phyloP scores from a whole-genome alignment of 2,113 vertebrate species.

The Rhea pennata region DNA sequence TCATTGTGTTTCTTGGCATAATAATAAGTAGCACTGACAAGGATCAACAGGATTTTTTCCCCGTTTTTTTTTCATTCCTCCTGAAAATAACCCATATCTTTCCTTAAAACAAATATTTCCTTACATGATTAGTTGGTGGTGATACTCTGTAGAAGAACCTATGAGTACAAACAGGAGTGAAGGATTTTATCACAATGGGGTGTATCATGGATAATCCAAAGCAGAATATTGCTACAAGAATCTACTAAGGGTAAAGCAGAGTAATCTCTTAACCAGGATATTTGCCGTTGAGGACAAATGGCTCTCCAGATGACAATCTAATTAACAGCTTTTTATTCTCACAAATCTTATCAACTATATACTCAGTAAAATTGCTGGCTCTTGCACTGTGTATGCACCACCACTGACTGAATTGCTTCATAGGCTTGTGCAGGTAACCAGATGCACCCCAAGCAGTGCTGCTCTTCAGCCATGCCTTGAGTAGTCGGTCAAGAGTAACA shows the following conservation, averaged over 20 bases:
- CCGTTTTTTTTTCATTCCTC: not conserved
- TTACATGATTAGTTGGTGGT: not conserved
- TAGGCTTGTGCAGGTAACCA: not conserved
- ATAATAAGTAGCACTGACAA: not conserved
- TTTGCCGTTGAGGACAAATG: not conserved
- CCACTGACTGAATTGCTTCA: not conserved
- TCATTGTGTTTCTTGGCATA: not conserved
- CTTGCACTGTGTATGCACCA: not conserved
- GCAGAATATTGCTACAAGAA: not conserved
- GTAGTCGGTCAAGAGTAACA: not conserved
- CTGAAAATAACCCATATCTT: not conserved
- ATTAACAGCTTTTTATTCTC: not conserved
- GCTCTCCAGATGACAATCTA: not conserved
- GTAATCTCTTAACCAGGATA: not conserved
- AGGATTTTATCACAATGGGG: not conserved
- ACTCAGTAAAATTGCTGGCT: not conserved
- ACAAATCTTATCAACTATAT: not conserved
- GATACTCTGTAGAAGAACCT: not conserved
- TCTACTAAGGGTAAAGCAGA: not conserved
- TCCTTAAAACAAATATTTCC: not conserved
- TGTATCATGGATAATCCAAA: not conserved
- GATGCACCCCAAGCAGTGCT: not conserved
- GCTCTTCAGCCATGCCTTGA: not conserved
- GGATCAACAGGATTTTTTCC: not conserved
- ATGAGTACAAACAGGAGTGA: not conserved